Evolutionary conservation across 1,140 invertebrate species (phyloP), one percentile per base, ranked within the genome.

Genomic region (Mya arenaria): DNA sequence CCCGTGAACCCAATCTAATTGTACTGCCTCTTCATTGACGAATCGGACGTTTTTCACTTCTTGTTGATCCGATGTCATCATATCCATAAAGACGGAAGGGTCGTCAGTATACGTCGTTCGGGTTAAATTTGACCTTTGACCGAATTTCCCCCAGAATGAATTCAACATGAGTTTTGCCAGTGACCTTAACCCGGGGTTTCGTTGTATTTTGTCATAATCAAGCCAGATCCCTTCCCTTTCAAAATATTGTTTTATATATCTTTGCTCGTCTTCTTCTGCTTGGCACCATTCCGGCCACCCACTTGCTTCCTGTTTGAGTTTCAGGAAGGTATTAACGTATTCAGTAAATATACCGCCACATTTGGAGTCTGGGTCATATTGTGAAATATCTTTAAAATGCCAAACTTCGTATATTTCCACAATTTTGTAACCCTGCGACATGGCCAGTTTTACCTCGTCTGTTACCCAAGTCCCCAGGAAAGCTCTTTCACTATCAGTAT

Each of bases 171-270:
- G 34, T 66, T 88, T 88, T 6, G 84, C 65, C 23, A 88, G 32
- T 15, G 48, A 30, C 30, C 86, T 30, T n/a, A 83, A 34, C 23
- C 90, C 91, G 0, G 87, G 84, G 77, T 93, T 93, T 66, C 87
- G 82, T 37, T 37, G 69, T 56, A 93, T 92, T 58, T 89, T 87
- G 25, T 84, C 56, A 6, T 19, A 41, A 32, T 93, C 89, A 15
- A 94, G 71, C 23, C 66, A 32, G 44, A 94, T 80, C 28, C 89
- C 89, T 85, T 93, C 89, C 19, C 79, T 56, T 28, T 60, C 6
- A 19, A 19, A 15, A 60, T 60, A 60, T 13, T 19, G 25, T 10
- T 60, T 25, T 10, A 93, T 85, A 63, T 92, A 93, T 87, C 39
- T 39, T 1, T 0, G 15, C 41, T 34, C 60, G 23, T 81, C 78